These are phyloP conservation scores for Pluvialis apricaria DNA, from an alignment of 2,113 vertebrate species.

Conservation along the genomic window DNA sequence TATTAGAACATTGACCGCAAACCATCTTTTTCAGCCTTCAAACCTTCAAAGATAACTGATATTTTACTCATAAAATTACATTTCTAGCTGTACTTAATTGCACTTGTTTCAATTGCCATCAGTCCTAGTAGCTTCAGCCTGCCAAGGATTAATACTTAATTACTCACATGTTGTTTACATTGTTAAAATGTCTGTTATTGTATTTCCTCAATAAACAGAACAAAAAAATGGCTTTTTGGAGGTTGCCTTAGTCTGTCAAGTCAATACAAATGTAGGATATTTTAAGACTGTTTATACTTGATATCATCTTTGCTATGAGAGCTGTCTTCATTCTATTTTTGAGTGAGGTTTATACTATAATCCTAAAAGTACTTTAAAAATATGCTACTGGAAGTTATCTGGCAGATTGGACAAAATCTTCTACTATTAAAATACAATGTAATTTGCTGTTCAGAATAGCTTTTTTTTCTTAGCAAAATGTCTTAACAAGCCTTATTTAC, in stretches of 20 bases:
- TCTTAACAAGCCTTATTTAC: neutral
- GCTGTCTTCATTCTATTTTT: neutral
- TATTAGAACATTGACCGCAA: neutral
- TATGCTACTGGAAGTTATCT: neutral
- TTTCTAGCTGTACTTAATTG: neutral
- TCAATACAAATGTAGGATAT: neutral
- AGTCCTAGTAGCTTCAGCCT: neutral
- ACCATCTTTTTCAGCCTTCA: neutral
- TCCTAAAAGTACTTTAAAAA: neutral
- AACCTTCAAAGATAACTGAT: neutral
- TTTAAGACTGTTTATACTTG: neutral
- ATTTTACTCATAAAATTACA: neutral
- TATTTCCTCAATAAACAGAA: slow-evolving; percentile 23
- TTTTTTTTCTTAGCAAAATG: neutral
- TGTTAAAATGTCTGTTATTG: neutral
- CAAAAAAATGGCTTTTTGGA: neutral
- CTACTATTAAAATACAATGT: neutral
- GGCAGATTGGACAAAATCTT: neutral
- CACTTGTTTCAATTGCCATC: neutral
- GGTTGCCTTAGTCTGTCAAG: neutral
- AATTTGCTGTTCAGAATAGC: neutral
- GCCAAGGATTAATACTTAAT: neutral
- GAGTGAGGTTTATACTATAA: neutral
- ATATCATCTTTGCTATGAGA: neutral
- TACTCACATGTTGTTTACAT: neutral